Base-by-base conservation (phyloP, 2,888 invertebrate genomes). In the Chymomyza amoena region DNA sequence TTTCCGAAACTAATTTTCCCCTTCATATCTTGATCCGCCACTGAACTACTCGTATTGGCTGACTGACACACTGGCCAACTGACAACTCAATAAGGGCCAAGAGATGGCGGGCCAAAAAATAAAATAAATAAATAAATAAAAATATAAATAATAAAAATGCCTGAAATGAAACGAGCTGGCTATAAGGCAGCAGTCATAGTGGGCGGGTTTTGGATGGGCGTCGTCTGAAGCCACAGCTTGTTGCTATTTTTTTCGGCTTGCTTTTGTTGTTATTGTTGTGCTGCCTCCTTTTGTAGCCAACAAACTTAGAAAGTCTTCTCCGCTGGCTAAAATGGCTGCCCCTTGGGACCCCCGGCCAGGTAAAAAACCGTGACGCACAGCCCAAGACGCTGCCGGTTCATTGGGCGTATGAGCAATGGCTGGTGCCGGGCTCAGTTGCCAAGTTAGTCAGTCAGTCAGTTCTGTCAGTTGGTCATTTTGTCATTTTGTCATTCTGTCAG, bases 101-200 rank as follows among this genome's bases (percentile, higher is more conserved):
- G 60, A 10, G 36, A 36, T n/a, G 32, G 60, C 36, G 5, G 32
- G n/a, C 59, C 4, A 59, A 59, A 32, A 15, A 28, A 13, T 32
- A 15, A 28, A 59, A 45, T 68, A 79, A 71, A 77, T 69, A 73
- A 75, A 64, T 50, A 65, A 65, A 83, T 75, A 83, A 80, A 86
- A 71, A 78, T 78, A 80, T 76, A 80, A 73, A 83, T 76, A 78
- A 76, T 80, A 77, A 81, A 62, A 81, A 79, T 69, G 79, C 56
- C 76, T 54, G 78, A 80, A 78, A 78, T 79, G 79, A 80, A 80
- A 76, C 65, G 79, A 68, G 73, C 66, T 56, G 50, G 69, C 73
- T 70, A 73, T 72, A 66, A 71, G 52, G 45, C 70, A 76, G 68
- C 25, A 52, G 52, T 57, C 60, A 65, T 56, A 60, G 15, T 15